Percentiles rank a stretch among this genome's conserved stretches.
Evolutionary conservation across 2,797 vertebrate genomes (phyloP).

Genomic region (Pelodytes ibericus): DNA sequence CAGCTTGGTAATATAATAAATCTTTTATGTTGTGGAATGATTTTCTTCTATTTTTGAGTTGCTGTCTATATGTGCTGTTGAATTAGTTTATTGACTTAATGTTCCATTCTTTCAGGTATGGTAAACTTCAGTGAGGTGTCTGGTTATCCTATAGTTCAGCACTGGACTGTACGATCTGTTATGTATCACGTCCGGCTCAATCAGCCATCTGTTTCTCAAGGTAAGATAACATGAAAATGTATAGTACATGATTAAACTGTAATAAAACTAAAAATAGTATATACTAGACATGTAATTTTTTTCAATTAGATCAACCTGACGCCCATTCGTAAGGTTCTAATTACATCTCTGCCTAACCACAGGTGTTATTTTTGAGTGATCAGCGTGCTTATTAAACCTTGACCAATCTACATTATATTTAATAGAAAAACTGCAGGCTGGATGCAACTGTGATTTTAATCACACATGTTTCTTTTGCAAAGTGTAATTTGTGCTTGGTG

Average conservation of each 20-base stretch:
- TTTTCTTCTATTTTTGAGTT: too few species aligned
- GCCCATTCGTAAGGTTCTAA: constrained; percentile 12
- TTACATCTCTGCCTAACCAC: constrained; percentile 10
- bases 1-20: too few species aligned
- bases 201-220: constrained; percentile 89
- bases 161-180: constrained; percentile 91
- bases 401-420: constrained; percentile 22
- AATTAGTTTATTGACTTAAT: too few species aligned
- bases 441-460: too few species aligned
- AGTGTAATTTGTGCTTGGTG: too few species aligned
- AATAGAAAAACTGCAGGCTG: neutral
- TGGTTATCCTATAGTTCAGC: constrained; percentile 91
- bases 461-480: too few species aligned
- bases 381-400: constrained; percentile 19
- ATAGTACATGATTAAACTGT: neutral
- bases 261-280: neutral
- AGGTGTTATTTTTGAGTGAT: neutral
- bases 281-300: neutral
- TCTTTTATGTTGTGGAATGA: too few species aligned
- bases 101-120: constrained; percentile 80
- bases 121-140: constrained; percentile 98
- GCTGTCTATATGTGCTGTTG: too few species aligned
- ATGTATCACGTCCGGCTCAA: constrained; percentile 94
- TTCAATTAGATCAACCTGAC: constrained; percentile 15
- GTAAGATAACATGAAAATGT: constrained; percentile 69